phyloP scores from a whole-genome alignment of 1,140 invertebrate genomes.

The Kradibia gibbosae region DNA sequence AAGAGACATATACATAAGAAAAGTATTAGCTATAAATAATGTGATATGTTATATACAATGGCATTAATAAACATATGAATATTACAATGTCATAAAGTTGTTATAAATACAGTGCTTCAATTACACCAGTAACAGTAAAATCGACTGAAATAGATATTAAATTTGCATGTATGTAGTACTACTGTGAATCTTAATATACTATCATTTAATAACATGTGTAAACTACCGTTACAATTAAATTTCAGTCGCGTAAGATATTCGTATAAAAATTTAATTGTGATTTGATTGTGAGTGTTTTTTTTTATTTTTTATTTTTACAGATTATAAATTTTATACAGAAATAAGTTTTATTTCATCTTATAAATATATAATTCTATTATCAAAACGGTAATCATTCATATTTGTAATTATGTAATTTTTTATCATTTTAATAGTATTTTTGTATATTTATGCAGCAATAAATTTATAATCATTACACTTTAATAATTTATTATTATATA shows the following conservation, averaged over 20 bases:
- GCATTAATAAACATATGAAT: neutral
- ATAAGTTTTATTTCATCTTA: neutral
- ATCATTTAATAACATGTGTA: conserved; percentile 24
- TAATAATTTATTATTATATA: too few species aligned
- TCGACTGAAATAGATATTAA: conserved; percentile 18
- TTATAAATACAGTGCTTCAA: conserved; percentile 28
- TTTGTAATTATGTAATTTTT: too few species aligned
- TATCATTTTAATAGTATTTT: too few species aligned
- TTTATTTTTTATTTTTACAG: neutral
- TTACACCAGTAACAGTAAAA: neutral
- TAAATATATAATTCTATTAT: too few species aligned
- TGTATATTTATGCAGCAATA: too few species aligned
- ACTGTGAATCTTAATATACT: conserved; percentile 8
- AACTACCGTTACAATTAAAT: neutral
- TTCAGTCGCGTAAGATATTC: neutral
- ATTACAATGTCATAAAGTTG: conserved; percentile 18
- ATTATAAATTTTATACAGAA: neutral
- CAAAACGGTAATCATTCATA: too few species aligned
- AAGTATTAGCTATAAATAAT: neutral
- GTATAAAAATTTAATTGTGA: neutral
- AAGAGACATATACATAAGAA: too few species aligned
- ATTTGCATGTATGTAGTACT: conserved; percentile 24
- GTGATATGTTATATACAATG: neutral
- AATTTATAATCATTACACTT: too few species aligned
- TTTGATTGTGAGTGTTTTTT: neutral